Conservation (phyloP, 1,140 invertebrate genomes). For the Dinoponera quadriceps region DNA sequence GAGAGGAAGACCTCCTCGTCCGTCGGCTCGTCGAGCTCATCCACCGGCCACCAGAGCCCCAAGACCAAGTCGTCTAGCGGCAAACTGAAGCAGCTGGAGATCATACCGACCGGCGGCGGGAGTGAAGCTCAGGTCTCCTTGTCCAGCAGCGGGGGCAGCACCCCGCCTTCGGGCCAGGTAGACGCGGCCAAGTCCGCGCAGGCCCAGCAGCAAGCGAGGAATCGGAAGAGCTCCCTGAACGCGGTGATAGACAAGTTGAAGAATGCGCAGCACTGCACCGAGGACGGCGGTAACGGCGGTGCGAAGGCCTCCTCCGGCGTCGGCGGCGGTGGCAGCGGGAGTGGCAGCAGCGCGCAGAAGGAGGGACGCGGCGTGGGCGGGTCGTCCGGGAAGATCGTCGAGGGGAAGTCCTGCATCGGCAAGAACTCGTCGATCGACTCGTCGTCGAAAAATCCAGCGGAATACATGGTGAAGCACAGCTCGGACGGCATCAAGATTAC, state of each 20-base stretch:
- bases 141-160: slow-evolving; percentile 73
- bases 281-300: slow-evolving; percentile 84
- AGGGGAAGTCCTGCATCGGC: slow-evolving; percentile 85
- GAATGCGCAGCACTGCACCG: slow-evolving; percentile 89
- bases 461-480: slow-evolving; percentile 95
- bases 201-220: slow-evolving; percentile 86
- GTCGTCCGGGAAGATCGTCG: slow-evolving; percentile 58
- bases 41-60: slow-evolving; percentile 86
- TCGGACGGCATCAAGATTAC: slow-evolving; percentile 95
- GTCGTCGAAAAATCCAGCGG: slow-evolving; percentile 89
- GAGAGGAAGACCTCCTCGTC: slow-evolving; percentile 88
- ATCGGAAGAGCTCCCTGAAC: slow-evolving; percentile 92
- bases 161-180: slow-evolving; percentile 86
- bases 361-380: slow-evolving; percentile 67
- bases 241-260: slow-evolving; percentile 95
- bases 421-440: slow-evolving; percentile 86
- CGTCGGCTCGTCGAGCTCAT: slow-evolving; percentile 80
- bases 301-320: slow-evolving; percentile 62
- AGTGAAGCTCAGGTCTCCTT: slow-evolving; percentile 34
- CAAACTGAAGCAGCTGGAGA: slow-evolving; percentile 90
- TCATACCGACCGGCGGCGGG: slow-evolving; percentile 82
- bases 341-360: slow-evolving; percentile 72
- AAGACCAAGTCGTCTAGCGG: slow-evolving; percentile 88
- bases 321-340: slow-evolving; percentile 72
- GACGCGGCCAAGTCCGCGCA: slow-evolving; percentile 86